Conservation (phyloP, 2,113 vertebrate genomes). For the Setophaga petechia region DNA sequence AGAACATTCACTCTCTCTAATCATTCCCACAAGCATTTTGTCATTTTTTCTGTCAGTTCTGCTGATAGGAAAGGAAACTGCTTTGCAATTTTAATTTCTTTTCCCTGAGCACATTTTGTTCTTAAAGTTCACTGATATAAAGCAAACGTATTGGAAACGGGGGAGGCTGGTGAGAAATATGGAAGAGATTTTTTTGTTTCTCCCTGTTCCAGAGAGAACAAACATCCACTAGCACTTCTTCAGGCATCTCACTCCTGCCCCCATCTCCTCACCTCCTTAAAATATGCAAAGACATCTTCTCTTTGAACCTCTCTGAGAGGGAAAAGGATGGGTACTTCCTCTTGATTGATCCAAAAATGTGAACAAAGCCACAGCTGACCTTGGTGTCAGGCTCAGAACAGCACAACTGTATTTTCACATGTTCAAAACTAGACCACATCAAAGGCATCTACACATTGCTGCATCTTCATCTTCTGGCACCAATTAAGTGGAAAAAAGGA, state of each 20-base stretch:
- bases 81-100: slow-evolving; percentile 44
- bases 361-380: neutral
- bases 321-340: neutral
- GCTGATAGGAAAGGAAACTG: slow-evolving; percentile 12
- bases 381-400: neutral
- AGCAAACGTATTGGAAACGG: neutral
- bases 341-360: neutral
- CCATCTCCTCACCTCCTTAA: neutral
- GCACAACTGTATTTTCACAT: neutral
- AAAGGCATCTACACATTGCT: neutral
- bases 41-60: slow-evolving; percentile 43
- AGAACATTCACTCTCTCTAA: slow-evolving; percentile 33
- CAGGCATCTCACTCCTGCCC: neutral
- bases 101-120: slow-evolving; percentile 27
- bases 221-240: neutral
- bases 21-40: slow-evolving; percentile 42
- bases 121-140: neutral
- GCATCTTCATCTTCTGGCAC: neutral
- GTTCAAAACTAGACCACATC: neutral
- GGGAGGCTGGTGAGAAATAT: neutral
- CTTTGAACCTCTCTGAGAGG: neutral
- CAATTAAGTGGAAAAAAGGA: neutral
- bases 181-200: neutral
- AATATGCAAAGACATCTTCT: neutral
- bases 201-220: neutral